phyloP scores from a whole-genome alignment of 2,888 invertebrate genomes.

The Eugnorisma glareosa region DNA sequence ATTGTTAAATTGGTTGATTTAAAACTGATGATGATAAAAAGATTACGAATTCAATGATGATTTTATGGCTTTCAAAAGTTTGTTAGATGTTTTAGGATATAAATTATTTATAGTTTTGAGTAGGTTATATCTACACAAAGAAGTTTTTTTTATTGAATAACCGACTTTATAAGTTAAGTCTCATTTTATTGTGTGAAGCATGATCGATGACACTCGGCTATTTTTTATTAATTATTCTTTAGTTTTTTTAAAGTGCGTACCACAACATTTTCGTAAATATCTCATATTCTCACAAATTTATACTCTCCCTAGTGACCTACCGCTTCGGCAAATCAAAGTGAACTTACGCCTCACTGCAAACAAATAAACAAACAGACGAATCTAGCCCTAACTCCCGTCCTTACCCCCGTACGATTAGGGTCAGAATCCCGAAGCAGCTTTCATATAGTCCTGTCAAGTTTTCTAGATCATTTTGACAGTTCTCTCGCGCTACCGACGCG shows the following conservation, averaged over 20 bases:
- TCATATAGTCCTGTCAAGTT: slow-evolving; percentile 71
- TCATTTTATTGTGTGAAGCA: not conserved
- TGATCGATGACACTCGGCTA: not conserved
- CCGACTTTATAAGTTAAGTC: not conserved
- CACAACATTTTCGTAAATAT: not conserved
- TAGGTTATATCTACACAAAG: not conserved
- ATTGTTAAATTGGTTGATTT: slow-evolving; percentile 4
- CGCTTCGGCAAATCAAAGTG: slow-evolving; percentile 78
- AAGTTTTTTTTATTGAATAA: not conserved
- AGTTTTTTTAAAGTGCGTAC: not conserved
- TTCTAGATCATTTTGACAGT: slow-evolving; percentile 83
- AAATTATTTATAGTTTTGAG: not conserved
- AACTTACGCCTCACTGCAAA: slow-evolving; percentile 74
- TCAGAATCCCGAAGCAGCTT: slow-evolving; percentile 53
- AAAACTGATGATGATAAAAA: not conserved
- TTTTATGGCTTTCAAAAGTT: not conserved
- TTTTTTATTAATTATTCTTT: not conserved
- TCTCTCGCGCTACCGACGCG: slow-evolving; percentile 84
- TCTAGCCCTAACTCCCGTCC: slow-evolving; percentile 54
- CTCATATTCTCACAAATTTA: slow-evolving; percentile 25
- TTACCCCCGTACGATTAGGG: slow-evolving; percentile 38
- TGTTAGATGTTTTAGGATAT: not conserved
- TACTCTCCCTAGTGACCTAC: slow-evolving; percentile 76
- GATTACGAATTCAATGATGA: slow-evolving; percentile 4
- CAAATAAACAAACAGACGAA: slow-evolving; percentile 70